Percentiles rank a stretch among this genome's conserved stretches.
Evolutionary conservation across 2,888 invertebrate genomes (phyloP).

Genomic region (Molanna angustata): DNA sequence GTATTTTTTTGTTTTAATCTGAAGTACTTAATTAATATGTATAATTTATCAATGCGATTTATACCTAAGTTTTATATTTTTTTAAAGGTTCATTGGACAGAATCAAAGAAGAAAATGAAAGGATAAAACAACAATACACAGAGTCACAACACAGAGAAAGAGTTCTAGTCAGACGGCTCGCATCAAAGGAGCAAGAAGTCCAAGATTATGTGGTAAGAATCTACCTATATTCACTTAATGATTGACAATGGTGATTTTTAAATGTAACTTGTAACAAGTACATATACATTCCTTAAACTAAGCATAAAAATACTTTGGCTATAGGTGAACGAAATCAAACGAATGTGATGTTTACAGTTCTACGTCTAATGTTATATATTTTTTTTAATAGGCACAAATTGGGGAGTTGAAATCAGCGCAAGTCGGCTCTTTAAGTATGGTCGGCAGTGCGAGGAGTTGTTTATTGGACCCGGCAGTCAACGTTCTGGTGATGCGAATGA

Average conservation of each 20-base stretch:
- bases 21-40: no score
- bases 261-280: no score
- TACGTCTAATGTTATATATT: not conserved
- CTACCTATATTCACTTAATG: not conserved
- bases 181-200: slow-evolving; percentile 95
- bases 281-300: no score
- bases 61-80: slow-evolving; percentile 11
- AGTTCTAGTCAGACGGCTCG: slow-evolving; percentile 85
- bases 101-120: slow-evolving; percentile 74
- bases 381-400: slow-evolving; percentile 75
- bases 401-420: slow-evolving; percentile 89
- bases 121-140: slow-evolving; percentile 74
- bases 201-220: slow-evolving; percentile 92
- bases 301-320: no score
- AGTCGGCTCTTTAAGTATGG: slow-evolving; percentile 70
- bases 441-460: slow-evolving; percentile 67
- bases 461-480: slow-evolving; percentile 95
- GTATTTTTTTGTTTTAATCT: no score
- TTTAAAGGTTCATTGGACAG: slow-evolving; percentile 48
- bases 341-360: not conserved
- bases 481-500: slow-evolving; percentile 84
- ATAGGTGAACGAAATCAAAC: no score
- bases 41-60: no score
- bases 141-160: slow-evolving; percentile 91
- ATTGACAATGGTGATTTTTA: no score